These are phyloP conservation scores for Aleiodes sp. DNA, from an alignment of 1,140 invertebrate species.

Conservation along the genomic window DNA sequence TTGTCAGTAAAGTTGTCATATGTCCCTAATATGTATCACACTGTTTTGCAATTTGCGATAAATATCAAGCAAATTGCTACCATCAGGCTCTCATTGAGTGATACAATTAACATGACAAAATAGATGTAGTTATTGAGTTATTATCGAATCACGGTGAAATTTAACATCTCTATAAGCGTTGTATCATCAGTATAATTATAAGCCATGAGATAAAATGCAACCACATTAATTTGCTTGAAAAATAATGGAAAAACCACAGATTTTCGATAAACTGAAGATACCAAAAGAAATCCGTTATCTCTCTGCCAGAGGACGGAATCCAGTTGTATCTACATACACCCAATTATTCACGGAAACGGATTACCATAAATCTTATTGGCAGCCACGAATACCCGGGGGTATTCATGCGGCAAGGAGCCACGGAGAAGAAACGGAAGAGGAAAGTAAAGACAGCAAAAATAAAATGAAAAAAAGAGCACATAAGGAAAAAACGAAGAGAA, in stretches of 20 bases:
- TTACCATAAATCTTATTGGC: conserved; percentile 55
- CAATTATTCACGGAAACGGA: conserved; percentile 50
- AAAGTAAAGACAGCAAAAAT: conserved; percentile 9
- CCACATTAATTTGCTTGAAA: neutral
- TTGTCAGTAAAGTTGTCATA: conserved; percentile 2
- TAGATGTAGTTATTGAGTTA: neutral
- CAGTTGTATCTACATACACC: conserved; percentile 34
- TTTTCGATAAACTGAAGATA: neutral
- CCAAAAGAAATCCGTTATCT: conserved; percentile 1
- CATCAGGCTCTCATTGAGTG: neutral
- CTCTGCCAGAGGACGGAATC: conserved; percentile 19
- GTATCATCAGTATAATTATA: neutral
- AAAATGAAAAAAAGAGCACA: neutral
- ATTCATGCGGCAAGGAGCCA: conserved; percentile 16
- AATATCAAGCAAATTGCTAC: conserved; percentile 8
- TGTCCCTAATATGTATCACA: conserved; percentile 5
- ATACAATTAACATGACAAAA: neutral
- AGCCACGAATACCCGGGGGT: conserved; percentile 33
- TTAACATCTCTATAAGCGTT: neutral
- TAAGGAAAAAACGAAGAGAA: conserved; percentile 13
- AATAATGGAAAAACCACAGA: no score
- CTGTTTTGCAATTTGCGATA: neutral
- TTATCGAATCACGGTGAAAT: neutral
- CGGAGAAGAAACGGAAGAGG: neutral
- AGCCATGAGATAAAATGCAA: neutral